Base-by-base conservation (phyloP, 2,113 vertebrate genomes). In the Leptocoma aspasia region DNA sequence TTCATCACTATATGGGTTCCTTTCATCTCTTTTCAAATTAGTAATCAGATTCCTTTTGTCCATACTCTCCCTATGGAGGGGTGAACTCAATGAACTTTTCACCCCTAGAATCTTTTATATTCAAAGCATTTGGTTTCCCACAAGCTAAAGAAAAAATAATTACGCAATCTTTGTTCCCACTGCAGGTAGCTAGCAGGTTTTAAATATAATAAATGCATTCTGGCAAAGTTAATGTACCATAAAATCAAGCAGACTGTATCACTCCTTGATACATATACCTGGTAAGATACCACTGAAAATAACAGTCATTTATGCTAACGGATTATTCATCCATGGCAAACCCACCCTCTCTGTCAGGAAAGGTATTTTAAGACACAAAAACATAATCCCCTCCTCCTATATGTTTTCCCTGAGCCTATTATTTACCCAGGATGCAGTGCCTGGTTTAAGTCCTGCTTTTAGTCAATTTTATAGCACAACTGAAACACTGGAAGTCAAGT, bases 141-240 rank as follows among this genome's bases (percentile, higher is more conserved):
- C 68, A 88, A 96, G 91, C 54, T 79, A 63, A 69, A 86, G 82
- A 90, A 95, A 90, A 97, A 86, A 93, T 95, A 97, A 97, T 95
- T 96, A 92, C 39, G 53, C 45, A 94, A 90, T 96, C 80, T 97
- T 96, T 91, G 63, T 95, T 94, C 90, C 94, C 88, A 70, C 82
- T 95, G 75, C 56, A 96, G 77, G 57, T 96, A 97, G 73, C 86
- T 94, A 89, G 85, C 68, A 88, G 33, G 59, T 92, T 96, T 97
- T 95, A 96, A 84, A 92, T 94, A 94, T 95, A 96, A 97, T 94
- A 92, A 95, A 96, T 93, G 79, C 52, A 94, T 95, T 89, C 81
- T 95, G 87, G 82, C 75, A 94, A 96, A 96, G 70, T 92, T 97
- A 96, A 97, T 75, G 92, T 85, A 93, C 71, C 88, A 96, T 97